Base-by-base conservation (phyloP, 2,888 invertebrate genomes). In the Terebella lapidaria region DNA sequence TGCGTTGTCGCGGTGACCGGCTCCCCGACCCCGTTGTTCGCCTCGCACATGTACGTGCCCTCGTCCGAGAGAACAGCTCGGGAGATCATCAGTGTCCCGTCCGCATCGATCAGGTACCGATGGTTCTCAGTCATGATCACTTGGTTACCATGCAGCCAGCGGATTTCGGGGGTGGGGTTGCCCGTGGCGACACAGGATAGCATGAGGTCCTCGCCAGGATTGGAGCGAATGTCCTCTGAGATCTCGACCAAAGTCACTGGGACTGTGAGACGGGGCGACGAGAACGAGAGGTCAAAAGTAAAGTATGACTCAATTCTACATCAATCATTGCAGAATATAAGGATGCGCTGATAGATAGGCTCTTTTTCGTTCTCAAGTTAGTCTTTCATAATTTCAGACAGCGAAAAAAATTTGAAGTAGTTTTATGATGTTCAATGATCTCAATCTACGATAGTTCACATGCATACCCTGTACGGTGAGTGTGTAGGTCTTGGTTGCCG, bases 41-140 rank as follows among this genome's bases (percentile, higher is more conserved):
- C 94, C 75, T 88, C 87, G 80, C 94, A 95, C 55, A 86, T 86
- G 80, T 95, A 95, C 65, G 81, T 82, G 46, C 93, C 94, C 51
- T 89, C 86, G 81, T 95, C 94, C 29, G 83, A 83, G 54, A 83
- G 80, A 46, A 84, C 84, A 18, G 88, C 86, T 56, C 85, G 82
- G 29, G 81, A 77, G 56, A 95, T 57, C 18, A 59, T 25, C 42
- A 59, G 45, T 15, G 2, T 25, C 4, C 45, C 54, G 5, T 47
- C 59, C 20, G 20, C 24, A 3, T 45, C 20, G 20, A 54, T 3
- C 10, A 54, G 5, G 22, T 28, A 30, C 18, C 29, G 18, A 3
- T 27, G 3, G 25, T 20, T 52, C n/a, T 26, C 28, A 5, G 18
- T 3, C 20, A 29, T 20, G 26, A 24, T 27, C 53, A 53, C 26